phyloP scores from a whole-genome alignment of 2,888 invertebrate species.

The Platerodrilus igneus region DNA sequence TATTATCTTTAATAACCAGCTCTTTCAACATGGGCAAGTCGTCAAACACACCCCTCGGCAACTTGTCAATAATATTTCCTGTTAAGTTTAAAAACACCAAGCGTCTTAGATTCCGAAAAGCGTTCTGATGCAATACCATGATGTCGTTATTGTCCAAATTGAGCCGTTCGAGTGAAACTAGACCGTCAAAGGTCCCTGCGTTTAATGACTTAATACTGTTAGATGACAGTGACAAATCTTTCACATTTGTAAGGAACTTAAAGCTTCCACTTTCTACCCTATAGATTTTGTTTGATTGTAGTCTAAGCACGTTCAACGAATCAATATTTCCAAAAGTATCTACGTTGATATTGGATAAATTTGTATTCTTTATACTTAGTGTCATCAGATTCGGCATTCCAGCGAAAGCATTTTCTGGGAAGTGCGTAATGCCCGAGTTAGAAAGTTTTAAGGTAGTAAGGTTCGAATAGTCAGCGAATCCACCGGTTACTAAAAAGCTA shows the following conservation, averaged over 20 bases:
- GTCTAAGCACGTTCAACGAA: constrained; percentile 4
- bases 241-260: constrained; percentile 3
- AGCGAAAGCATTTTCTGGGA: constrained; percentile 6
- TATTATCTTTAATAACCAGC: constrained; percentile 17
- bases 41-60: constrained; percentile 15
- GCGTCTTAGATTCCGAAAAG: constrained; percentile 14
- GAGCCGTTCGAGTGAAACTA: constrained; percentile 13
- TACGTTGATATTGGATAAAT: constrained; percentile 1
- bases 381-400: constrained; percentile 8
- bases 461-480: constrained; percentile 8
- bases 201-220: constrained; percentile 13
- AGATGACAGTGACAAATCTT: constrained; percentile 8
- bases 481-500: constrained; percentile 9
- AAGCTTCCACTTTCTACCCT: constrained; percentile 8
- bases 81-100: constrained; percentile 15
- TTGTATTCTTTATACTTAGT: constrained; percentile 11
- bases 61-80: constrained; percentile 14
- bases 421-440: constrained; percentile 9
- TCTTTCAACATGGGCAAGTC: constrained; percentile 14
- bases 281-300: constrained; percentile 9
- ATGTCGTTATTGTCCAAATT: constrained; percentile 20
- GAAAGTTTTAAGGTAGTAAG: constrained; percentile 13
- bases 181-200: constrained; percentile 9
- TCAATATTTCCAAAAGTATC: constrained; percentile 8
- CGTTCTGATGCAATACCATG: constrained; percentile 10